These are phyloP conservation scores for Thymelicus acteon DNA, from an alignment of 2,888 invertebrate species.

Conservation along the genomic window DNA sequence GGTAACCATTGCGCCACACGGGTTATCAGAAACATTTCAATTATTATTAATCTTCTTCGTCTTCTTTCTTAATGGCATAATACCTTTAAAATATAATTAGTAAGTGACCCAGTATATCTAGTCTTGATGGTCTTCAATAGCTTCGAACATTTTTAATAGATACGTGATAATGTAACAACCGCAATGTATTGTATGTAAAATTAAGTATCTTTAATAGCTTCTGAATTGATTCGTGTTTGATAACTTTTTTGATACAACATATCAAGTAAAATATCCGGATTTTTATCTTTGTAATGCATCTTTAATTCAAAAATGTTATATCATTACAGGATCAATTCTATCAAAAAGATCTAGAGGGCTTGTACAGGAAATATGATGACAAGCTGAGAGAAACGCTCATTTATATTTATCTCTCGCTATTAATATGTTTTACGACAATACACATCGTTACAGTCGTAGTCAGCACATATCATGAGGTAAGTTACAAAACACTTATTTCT, in stretches of 20 bases:
- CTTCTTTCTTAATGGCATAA: too few species aligned
- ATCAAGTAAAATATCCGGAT: neutral
- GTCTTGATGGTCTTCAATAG: too few species aligned
- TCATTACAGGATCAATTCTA: constrained; percentile 89
- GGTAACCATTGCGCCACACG: too few species aligned
- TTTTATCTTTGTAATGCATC: neutral
- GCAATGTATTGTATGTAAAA: neutral
- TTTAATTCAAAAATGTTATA: neutral
- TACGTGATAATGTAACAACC: too few species aligned
- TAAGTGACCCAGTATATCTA: too few species aligned
- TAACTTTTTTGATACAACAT: neutral
- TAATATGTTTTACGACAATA: constrained; percentile 86
- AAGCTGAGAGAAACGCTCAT: constrained; percentile 91
- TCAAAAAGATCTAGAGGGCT: constrained; percentile 89
- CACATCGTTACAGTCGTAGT: constrained; percentile 86
- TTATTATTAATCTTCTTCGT: too few species aligned
- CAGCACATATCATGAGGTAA: constrained; percentile 72
- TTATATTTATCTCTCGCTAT: constrained; percentile 89
- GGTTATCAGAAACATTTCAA: too few species aligned
- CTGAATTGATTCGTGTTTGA: constrained; percentile 10
- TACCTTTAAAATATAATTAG: too few species aligned
- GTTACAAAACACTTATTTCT: constrained; percentile 35
- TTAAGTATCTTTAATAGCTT: constrained; percentile 1
- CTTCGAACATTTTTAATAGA: too few species aligned
- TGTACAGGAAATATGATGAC: constrained; percentile 90